phyloP scores from a whole-genome alignment of 2,797 vertebrate species.

The Trachurus trachurus region DNA sequence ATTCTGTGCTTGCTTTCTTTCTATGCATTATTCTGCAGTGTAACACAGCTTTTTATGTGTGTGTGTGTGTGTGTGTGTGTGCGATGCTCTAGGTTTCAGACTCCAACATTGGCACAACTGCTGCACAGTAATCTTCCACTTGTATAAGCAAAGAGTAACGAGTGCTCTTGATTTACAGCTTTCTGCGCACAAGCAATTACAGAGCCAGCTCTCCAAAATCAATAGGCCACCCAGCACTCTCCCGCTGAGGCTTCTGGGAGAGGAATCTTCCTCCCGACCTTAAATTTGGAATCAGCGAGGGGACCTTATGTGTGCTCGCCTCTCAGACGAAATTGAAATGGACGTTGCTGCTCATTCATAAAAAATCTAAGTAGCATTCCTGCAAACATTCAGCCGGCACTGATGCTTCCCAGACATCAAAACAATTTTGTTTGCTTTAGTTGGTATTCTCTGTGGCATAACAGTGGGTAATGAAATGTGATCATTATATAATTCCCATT shows the following conservation, averaged over 20 bases:
- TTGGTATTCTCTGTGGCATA: constrained; percentile 80
- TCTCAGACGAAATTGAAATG: constrained; percentile 63
- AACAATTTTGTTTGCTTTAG: constrained; percentile 80
- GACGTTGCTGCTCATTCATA: constrained; percentile 78
- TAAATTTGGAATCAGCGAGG: constrained; percentile 46
- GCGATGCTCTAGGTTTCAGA: constrained; percentile 63
- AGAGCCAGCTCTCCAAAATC: constrained; percentile 71
- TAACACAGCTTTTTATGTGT: constrained; percentile 33
- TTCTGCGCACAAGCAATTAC: constrained; percentile 69
- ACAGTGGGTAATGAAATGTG: constrained; percentile 80
- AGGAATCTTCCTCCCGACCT: constrained; percentile 20
- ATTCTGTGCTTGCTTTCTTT: constrained; percentile 48
- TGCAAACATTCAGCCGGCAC: constrained; percentile 68
- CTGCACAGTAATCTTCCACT: constrained; percentile 70
- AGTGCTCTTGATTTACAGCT: constrained; percentile 74
- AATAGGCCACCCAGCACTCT: constrained; percentile 54
- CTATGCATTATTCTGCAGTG: constrained; percentile 59
- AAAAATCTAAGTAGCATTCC: constrained; percentile 69
- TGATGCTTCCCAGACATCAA: constrained; percentile 73
- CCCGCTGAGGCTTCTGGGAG: constrained; percentile 28
- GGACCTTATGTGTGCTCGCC: constrained; percentile 49
- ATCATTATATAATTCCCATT: constrained; percentile 82
- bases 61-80: constrained; percentile 19
- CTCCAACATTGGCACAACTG: constrained; percentile 58
- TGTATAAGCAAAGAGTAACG: constrained; percentile 76